Evolutionary conservation across 2,888 invertebrate species (phyloP).

Genomic region (Melitaea athalia): DNA sequence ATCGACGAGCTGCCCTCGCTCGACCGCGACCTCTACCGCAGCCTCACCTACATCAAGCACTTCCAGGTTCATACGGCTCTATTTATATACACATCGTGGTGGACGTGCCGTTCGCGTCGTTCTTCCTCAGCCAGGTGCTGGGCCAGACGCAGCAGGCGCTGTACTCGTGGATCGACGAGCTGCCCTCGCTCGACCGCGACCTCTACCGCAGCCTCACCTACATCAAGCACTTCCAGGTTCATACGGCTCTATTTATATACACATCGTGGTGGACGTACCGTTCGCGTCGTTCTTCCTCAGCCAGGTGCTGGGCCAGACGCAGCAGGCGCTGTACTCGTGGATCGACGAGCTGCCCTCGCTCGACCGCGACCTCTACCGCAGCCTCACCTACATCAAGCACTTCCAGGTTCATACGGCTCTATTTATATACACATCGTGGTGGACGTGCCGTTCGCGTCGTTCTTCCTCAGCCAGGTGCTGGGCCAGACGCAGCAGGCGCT

Average conservation of each 20-base stretch:
- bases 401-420: slow-evolving; percentile 84
- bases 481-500: slow-evolving; percentile 96
- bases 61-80: slow-evolving; percentile 84
- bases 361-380: slow-evolving; percentile 97
- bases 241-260: too few species aligned
- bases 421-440: too few species aligned
- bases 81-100: too few species aligned
- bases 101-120: slow-evolving; percentile 99
- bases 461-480: slow-evolving; percentile 97
- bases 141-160: slow-evolving; percentile 96
- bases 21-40: slow-evolving; percentile 97
- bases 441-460: slow-evolving; percentile 99
- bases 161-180: slow-evolving; percentile 98
- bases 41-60: slow-evolving; percentile 97
- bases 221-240: slow-evolving; percentile 93
- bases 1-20: slow-evolving; percentile 98
- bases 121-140: slow-evolving; percentile 97
- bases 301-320: slow-evolving; percentile 96
- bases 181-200: slow-evolving; percentile 97
- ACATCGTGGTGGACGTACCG: slow-evolving; percentile 98
- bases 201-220: slow-evolving; percentile 97
- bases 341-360: slow-evolving; percentile 98
- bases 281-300: slow-evolving; percentile 99
- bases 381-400: slow-evolving; percentile 97
- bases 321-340: slow-evolving; percentile 96